These are phyloP conservation scores for Pimephales promelas DNA, from an alignment of 2,113 vertebrate species.

Conservation along the genomic window DNA sequence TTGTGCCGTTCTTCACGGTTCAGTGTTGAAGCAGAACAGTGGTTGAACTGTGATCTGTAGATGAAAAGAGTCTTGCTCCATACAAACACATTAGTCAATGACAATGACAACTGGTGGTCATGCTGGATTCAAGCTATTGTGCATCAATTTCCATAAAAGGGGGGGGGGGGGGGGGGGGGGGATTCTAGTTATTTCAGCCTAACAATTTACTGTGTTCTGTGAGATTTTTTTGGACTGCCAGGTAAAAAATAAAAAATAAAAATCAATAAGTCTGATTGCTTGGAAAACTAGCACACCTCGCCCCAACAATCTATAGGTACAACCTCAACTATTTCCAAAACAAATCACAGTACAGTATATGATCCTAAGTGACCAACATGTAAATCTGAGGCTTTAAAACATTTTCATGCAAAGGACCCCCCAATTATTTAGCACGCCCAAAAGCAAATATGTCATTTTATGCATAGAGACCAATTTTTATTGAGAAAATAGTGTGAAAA, in stretches of 20 bases:
- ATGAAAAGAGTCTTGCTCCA: conserved; percentile 25
- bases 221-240: not conserved
- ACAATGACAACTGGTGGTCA: conserved; percentile 1
- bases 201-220: not conserved
- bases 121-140: conserved; percentile 2
- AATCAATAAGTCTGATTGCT: not conserved
- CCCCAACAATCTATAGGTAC: not conserved
- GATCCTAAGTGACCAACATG: not conserved
- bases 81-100: not conserved
- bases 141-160: not conserved
- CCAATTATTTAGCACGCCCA: not conserved
- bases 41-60: conserved; percentile 32
- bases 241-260: not conserved
- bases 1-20: conserved; percentile 44
- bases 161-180: no score
- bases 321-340: not conserved
- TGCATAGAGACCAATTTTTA: not conserved
- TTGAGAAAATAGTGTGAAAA: not conserved
- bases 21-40: conserved; percentile 27
- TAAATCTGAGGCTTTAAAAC: not conserved
- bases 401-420: not conserved
- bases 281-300: not conserved
- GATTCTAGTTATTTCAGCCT: not conserved
- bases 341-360: not conserved
- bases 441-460: not conserved